A percentile compares a stretch with the other conserved stretches of the same genome.
Conservation (phyloP, 2,113 vertebrate species). For the Sphyrna mokarran region DNA sequence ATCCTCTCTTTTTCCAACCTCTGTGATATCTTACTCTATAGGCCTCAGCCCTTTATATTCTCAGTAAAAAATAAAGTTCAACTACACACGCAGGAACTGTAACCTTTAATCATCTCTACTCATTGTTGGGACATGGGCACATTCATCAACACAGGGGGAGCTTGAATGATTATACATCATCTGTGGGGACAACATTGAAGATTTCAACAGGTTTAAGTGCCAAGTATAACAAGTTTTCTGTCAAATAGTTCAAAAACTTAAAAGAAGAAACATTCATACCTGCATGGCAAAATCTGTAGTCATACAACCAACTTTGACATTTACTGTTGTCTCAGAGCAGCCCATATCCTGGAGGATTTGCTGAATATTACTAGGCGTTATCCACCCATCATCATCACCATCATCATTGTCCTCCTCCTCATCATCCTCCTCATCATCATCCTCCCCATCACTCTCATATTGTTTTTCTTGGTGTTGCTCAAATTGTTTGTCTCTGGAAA, state of each 20-base stretch:
- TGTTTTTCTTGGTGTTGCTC: background rate
- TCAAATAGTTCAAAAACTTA: background rate
- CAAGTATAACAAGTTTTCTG: background rate
- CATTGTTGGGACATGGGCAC: background rate
- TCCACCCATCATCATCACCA: constrained; percentile 69
- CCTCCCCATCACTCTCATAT: constrained; percentile 35
- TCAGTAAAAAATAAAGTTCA: background rate
- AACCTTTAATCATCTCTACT: background rate
- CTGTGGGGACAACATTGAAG: background rate
- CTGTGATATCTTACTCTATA: background rate
- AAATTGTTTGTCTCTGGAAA: background rate
- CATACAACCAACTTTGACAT: constrained; percentile 76
- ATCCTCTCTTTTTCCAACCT: background rate
- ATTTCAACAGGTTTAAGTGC: background rate
- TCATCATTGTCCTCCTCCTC: constrained; percentile 45
- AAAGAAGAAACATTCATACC: constrained; percentile 52
- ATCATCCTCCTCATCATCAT: constrained; percentile 32
- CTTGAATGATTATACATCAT: background rate
- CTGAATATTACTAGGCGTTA: constrained; percentile 84
- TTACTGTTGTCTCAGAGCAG: constrained; percentile 48
- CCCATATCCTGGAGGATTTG: constrained; percentile 67
- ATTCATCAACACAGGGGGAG: background rate
- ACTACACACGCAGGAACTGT: background rate
- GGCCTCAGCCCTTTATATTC: background rate
- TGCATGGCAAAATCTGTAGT: constrained; percentile 96